Evolutionary conservation across 2,888 invertebrate genomes (phyloP).

Genomic region (Stenodema calcarata): DNA sequence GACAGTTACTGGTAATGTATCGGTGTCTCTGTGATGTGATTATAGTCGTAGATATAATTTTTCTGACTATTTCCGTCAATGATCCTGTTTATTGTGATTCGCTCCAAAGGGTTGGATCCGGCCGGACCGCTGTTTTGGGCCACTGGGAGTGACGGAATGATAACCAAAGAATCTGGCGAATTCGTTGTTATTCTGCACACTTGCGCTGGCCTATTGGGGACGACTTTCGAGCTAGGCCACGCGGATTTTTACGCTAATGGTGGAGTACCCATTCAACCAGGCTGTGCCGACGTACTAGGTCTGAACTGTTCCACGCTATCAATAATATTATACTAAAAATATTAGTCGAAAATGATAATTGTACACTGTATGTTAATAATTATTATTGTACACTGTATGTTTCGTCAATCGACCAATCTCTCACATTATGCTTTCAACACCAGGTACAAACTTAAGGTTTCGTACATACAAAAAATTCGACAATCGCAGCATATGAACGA

Average conservation of each 20-base stretch:
- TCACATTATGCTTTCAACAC: too few species aligned
- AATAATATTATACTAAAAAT: too few species aligned
- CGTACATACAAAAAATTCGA: too few species aligned
- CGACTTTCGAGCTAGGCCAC: conserved; percentile 64
- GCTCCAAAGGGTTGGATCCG: conserved; percentile 74
- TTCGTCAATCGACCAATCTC: too few species aligned
- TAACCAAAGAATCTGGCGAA: conserved; percentile 71
- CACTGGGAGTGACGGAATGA: conserved; percentile 68
- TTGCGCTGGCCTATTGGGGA: conserved; percentile 64
- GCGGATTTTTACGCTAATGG: conserved; percentile 66
- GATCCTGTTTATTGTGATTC: too few species aligned
- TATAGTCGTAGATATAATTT: background rate
- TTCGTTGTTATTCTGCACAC: conserved; percentile 73
- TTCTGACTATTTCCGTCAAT: background rate
- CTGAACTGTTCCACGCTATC: too few species aligned
- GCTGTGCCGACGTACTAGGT: conserved; percentile 59
- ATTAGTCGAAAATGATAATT: too few species aligned
- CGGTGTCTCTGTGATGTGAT: too few species aligned
- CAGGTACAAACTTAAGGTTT: too few species aligned
- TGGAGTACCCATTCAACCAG: conserved; percentile 63
- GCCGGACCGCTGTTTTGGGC: conserved; percentile 74
- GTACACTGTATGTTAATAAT: too few species aligned
- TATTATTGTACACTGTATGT: too few species aligned
- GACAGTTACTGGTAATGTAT: background rate
- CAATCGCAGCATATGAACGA: too few species aligned